Evolutionary conservation across 2,797 vertebrate genomes (phyloP), one percentile per base, ranked within the genome.

Genomic region (Paguma larvata): DNA sequence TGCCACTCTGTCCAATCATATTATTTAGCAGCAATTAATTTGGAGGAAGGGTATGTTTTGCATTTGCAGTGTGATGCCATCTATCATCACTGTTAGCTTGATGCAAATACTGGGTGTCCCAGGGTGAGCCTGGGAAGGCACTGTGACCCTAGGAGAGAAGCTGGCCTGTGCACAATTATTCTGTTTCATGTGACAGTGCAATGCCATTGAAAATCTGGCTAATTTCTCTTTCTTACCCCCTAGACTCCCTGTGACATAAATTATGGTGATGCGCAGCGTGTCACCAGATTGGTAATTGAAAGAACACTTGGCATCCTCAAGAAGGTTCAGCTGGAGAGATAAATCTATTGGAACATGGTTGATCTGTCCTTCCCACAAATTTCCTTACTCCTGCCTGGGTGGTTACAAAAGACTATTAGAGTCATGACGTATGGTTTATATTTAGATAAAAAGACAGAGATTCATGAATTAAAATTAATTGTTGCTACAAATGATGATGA

Each of bases 1-100:
- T 89, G 82, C 38, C 89, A 30, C 86, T 48, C 79, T 65, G 41
- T 85, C 97, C 96, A 63, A 95, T 97, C 68, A 53, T 51, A 59
- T 53, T 92, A 48, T 79, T 95, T 94, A 62, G 72, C 85, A 91
- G 68, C 4, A 89, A 83, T 86, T 56, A 84, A 97, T 98, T 97
- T 82, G 82, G 48, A 95, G 82, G 92, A 96, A 86, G 73, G 95
- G 85, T 85, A 72, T 91, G 95, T 89, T 97, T 97, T 91, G n/a
- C 21, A 46, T 78, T 89, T 77, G 7, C 15, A 32, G 3, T 41
- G 11, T 48, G 34, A 46, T 38, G 23, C 3, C 12, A 23, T 41
- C 38, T 67, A 25, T 80, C 30, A 73, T 82, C 7, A 11, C 41
- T 73, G 2, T 77, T 86, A 78, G 25, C 48, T 44, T 65, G 46